Conservation (phyloP, 2,888 invertebrate species). For the Drosophila peninsularis region DNA sequence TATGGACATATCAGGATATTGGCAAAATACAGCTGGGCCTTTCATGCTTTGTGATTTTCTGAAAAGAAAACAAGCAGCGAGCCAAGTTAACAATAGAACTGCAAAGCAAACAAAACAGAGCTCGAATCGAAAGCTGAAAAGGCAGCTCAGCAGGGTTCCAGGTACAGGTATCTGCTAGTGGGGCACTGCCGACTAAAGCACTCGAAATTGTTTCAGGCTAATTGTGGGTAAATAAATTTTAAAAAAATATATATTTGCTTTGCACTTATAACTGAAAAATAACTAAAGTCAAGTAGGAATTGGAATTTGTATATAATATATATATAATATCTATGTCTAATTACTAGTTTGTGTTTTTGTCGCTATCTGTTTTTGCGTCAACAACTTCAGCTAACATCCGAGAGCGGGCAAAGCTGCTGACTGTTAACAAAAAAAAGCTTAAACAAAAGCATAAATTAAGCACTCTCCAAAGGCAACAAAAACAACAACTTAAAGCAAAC, state of each 20-base stretch:
- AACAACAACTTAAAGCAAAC: slow-evolving; percentile 29
- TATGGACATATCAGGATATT: slow-evolving; percentile 36
- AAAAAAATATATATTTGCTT: too few relatives aligned
- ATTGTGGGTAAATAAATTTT: slow-evolving; percentile 3
- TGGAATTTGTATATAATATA: too few relatives aligned
- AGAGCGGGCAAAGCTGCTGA: neutral
- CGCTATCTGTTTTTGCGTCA: neutral
- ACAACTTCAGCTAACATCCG: neutral
- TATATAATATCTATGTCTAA: neutral
- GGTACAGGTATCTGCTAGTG: neutral
- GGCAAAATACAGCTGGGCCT: slow-evolving; percentile 35
- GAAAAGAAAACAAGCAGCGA: slow-evolving; percentile 32
- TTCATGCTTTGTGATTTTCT: slow-evolving; percentile 41
- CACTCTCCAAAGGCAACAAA: slow-evolving; percentile 17
- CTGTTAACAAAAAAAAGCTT: neutral
- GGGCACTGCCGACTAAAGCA: neutral
- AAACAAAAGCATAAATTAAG: slow-evolving; percentile 26
- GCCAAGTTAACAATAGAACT: slow-evolving; percentile 36
- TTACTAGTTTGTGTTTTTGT: neutral
- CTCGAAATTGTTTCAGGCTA: slow-evolving; percentile 1
- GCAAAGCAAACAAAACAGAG: neutral
- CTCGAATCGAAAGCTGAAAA: neutral
- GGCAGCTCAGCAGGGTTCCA: neutral
- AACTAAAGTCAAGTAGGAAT: neutral
- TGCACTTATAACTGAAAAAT: neutral